Conservation (phyloP, 2,888 invertebrate genomes). For the Sepiola atlantica region DNA sequence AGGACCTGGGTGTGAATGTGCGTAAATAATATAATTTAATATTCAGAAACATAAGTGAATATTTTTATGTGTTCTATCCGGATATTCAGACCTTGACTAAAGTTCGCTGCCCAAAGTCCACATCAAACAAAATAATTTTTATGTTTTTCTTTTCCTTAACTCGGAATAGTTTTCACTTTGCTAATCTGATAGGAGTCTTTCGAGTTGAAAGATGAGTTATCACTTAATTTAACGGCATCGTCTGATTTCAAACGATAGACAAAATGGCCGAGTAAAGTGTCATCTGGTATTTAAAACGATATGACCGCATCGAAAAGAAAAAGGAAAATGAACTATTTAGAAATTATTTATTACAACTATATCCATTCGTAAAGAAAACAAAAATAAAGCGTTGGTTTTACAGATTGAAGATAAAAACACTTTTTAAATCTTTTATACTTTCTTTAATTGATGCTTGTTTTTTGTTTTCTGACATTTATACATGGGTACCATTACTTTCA, state of each 20-base stretch:
- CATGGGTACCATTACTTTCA: background rate
- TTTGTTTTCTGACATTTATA: background rate
- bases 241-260: background rate
- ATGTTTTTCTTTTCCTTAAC: background rate
- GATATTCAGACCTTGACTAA: background rate
- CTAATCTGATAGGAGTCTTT: background rate
- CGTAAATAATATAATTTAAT: no score
- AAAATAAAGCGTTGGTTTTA: no score
- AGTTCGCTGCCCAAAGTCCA: background rate
- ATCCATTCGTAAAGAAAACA: background rate
- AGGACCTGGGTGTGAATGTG: no score
- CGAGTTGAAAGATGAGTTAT: no score
- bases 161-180: background rate
- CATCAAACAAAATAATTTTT: background rate
- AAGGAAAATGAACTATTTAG: no score
- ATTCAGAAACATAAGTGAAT: background rate
- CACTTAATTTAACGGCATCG: background rate
- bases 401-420: no score
- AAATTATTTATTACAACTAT: background rate
- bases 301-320: no score
- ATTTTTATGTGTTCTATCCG: background rate
- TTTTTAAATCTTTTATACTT: background rate
- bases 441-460: background rate
- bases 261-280: background rate
- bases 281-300: background rate